A percentile compares a stretch with the other conserved stretches of the same genome.
Conservation (phyloP, 2,797 vertebrate species). For the Agapornis canus region DNA sequence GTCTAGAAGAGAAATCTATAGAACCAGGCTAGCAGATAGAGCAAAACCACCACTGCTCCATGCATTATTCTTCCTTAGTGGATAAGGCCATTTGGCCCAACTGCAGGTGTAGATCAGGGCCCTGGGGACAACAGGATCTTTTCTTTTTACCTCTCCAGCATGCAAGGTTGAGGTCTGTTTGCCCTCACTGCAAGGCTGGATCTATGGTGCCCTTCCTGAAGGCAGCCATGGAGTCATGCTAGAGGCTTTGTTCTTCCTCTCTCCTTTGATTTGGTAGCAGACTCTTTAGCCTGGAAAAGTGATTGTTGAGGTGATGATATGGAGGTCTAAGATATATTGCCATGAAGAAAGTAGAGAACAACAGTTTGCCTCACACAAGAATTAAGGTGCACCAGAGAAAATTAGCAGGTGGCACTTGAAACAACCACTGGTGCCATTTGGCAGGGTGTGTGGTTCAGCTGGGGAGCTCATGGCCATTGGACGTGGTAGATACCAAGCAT, state of each 20-base stretch:
- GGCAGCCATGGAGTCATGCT: not conserved
- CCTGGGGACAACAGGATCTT: not conserved
- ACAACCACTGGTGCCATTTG: not conserved
- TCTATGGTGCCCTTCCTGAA: not conserved
- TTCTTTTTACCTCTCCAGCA: not conserved
- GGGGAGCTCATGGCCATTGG: not conserved
- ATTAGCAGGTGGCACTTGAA: not conserved
- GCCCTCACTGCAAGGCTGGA: not conserved
- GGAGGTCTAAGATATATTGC: not conserved
- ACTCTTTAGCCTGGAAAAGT: not conserved
- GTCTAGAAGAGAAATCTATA: not conserved
- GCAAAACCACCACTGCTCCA: not conserved
- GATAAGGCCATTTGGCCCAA: not conserved
- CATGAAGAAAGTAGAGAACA: not conserved
- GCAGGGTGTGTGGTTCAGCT: not conserved
- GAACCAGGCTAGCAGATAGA: not conserved
- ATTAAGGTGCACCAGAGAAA: not conserved
- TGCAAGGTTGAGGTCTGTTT: not conserved
- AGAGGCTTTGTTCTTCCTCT: not conserved
- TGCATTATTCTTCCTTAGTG: not conserved
- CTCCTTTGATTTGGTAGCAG: not conserved
- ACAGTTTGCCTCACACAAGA: not conserved
- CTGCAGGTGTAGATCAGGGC: rapidly evolving
- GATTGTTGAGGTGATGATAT: not conserved
- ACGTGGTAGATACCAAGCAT: rapidly evolving